phyloP scores from a whole-genome alignment of 2,888 invertebrate species.

The Drosophila fungiperda region DNA sequence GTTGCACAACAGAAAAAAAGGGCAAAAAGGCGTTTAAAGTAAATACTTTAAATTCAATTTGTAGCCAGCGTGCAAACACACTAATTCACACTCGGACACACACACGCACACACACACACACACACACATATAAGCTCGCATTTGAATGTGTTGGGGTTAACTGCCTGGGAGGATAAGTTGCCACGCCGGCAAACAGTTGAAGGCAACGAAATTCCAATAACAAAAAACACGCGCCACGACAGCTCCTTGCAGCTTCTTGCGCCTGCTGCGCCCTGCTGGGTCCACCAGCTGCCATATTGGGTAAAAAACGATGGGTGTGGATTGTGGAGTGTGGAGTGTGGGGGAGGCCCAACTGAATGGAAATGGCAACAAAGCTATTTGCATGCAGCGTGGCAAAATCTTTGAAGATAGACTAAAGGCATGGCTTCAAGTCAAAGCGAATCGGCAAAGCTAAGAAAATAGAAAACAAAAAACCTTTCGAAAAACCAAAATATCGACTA shows the following conservation, averaged over 20 bases:
- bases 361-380: constrained; percentile 58
- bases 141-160: constrained; percentile 37
- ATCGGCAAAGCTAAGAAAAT: constrained; percentile 22
- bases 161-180: constrained; percentile 21
- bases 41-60: constrained; percentile 74
- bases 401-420: constrained; percentile 53
- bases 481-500: not conserved
- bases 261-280: not conserved
- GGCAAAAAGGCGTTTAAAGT: constrained; percentile 64
- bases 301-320: constrained; percentile 4
- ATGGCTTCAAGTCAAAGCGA: constrained; percentile 43
- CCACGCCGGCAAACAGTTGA: constrained; percentile 4
- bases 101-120: constrained; percentile 14
- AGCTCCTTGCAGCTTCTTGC: constrained; percentile 34
- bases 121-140: not conserved
- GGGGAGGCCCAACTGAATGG: constrained; percentile 21
- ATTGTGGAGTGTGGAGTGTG: no score
- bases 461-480: not conserved
- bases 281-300: constrained; percentile 28
- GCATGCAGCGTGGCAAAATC: constrained; percentile 52
- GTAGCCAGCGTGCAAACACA: constrained; percentile 50
- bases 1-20: constrained; percentile 20
- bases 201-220: constrained; percentile 56
- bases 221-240: constrained; percentile 48
- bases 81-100: constrained; percentile 21